These are phyloP conservation scores for Euzophera pinguis DNA, from an alignment of 2,888 invertebrate genomes.

Conservation along the genomic window DNA sequence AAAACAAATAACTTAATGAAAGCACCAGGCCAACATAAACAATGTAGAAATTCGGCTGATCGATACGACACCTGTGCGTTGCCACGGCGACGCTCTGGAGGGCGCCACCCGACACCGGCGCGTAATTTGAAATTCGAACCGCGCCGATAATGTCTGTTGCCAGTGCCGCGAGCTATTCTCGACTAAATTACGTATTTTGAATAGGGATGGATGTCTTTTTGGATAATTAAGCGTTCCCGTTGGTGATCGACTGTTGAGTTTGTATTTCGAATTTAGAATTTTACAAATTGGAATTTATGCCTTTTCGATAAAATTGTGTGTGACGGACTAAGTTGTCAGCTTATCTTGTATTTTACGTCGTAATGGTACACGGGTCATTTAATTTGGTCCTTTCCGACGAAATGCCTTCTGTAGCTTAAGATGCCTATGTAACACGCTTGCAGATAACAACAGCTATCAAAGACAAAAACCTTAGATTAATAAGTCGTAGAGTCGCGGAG, in stretches of 20 bases:
- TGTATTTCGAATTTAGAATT: conserved; percentile 3
- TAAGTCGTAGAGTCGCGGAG: no score
- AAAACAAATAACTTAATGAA: conserved; percentile 13
- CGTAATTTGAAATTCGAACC: conserved; percentile 78
- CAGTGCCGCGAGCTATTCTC: conserved; percentile 51
- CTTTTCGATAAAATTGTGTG: no score
- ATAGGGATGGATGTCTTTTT: conserved; percentile 41
- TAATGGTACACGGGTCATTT: no score
- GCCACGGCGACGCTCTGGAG: conserved; percentile 63
- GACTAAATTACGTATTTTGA: conserved; percentile 62
- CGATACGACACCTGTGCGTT: conserved; percentile 75
- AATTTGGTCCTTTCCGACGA: no score
- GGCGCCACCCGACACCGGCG: conserved; percentile 73
- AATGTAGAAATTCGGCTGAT: conserved; percentile 39
- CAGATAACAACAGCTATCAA: no score
- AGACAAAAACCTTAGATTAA: no score
- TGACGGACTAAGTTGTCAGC: no score
- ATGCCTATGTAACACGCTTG: no score
- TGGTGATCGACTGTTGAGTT: neutral
- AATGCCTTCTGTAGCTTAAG: no score
- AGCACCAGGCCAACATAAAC: conserved; percentile 43
- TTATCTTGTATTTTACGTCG: no score
- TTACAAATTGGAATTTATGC: neutral
- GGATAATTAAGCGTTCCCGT: conserved; percentile 33
- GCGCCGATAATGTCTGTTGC: conserved; percentile 70